A percentile compares a stretch with the other conserved stretches of the same genome.
Conservation (phyloP, 2,888 invertebrate genomes). For the Torymus aiolomorphi region DNA sequence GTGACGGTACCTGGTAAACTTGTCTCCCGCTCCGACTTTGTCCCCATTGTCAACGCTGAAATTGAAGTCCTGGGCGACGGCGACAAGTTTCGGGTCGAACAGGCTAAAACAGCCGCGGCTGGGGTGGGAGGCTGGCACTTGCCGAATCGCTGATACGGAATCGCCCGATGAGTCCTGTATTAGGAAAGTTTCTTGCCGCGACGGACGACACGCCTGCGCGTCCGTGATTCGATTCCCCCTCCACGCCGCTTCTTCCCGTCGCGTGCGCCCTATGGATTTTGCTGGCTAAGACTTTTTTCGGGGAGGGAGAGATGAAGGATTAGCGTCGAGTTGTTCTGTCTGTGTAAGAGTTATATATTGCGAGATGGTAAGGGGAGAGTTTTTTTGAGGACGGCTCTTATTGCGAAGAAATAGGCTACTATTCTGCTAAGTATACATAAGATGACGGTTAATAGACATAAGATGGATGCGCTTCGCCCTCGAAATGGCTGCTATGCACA, state of each 20-base stretch:
- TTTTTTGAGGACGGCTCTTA: too few relatives aligned
- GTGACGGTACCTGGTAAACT: conserved; percentile 26
- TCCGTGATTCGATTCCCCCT: conserved; percentile 1
- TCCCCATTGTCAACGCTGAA: conserved; percentile 41
- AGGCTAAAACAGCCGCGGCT: conserved; percentile 11
- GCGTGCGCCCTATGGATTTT: too few relatives aligned
- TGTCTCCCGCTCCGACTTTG: conserved; percentile 27
- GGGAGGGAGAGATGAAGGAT: too few relatives aligned
- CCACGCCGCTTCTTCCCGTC: background rate
- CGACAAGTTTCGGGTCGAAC: conserved; percentile 26
- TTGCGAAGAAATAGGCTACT: too few relatives aligned
- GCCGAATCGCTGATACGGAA: conserved; percentile 44
- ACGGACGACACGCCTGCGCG: background rate
- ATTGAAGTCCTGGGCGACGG: conserved; percentile 33
- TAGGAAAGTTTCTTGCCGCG: conserved; percentile 43
- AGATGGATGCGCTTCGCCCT: too few relatives aligned
- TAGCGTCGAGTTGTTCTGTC: too few relatives aligned
- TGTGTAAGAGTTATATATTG: too few relatives aligned
- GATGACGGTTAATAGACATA: too few relatives aligned
- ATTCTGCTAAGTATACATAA: too few relatives aligned
- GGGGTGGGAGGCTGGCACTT: background rate
- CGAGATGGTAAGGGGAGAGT: too few relatives aligned
- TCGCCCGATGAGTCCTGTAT: conserved; percentile 37
- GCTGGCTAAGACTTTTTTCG: too few relatives aligned
- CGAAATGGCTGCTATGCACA: too few relatives aligned